A percentile compares a stretch with the other conserved stretches of the same genome.
Conservation (phyloP, 1,140 invertebrate species). For the Drosophila tristis region DNA sequence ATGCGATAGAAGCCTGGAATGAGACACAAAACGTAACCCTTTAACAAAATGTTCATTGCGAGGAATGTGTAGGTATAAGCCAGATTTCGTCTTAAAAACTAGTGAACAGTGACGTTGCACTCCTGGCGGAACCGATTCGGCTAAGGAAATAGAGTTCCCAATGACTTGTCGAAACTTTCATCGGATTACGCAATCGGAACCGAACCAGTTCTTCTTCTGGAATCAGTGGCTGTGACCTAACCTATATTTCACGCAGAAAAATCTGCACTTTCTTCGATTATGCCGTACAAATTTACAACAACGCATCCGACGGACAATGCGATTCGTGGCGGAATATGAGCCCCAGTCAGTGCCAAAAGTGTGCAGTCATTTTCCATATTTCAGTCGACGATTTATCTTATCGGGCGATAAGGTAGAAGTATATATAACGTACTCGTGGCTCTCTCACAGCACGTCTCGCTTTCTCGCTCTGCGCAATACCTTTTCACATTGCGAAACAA, state of each 20-base stretch:
- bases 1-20: constrained; percentile 92
- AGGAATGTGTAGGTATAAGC: not conserved
- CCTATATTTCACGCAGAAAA: no score
- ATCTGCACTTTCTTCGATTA: constrained; percentile 30
- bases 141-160: no score
- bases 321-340: not conserved
- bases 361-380: constrained; percentile 55
- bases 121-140: no score
- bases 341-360: constrained; percentile 30
- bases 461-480: not conserved
- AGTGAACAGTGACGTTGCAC: no score
- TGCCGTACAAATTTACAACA: constrained; percentile 39
- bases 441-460: not conserved
- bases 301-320: constrained; percentile 1
- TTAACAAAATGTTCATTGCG: not conserved
- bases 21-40: not conserved
- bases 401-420: constrained; percentile 40
- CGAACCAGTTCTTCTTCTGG: not conserved
- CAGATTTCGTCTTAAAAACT: no score
- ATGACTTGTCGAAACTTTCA: no score
- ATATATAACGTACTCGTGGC: constrained; percentile 1
- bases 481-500: constrained; percentile 5
- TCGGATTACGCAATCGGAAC: not conserved
- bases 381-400: constrained; percentile 46
- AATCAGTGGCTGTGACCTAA: no score